Conservation (phyloP, 2,797 vertebrate genomes). For the Acanthornis magna region DNA sequence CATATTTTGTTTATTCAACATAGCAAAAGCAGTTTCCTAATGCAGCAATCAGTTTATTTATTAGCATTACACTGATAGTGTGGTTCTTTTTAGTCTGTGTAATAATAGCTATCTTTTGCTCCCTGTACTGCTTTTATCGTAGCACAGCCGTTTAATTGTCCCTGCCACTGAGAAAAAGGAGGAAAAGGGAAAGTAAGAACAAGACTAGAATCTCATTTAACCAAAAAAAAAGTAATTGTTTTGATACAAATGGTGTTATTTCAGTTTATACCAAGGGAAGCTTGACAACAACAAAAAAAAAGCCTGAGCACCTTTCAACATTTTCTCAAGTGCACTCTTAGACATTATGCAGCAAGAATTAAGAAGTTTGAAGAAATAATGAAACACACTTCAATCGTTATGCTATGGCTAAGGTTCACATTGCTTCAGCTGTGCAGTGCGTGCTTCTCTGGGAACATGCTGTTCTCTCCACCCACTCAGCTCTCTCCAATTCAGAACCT, state of each 20-base stretch:
- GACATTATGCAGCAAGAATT: background rate
- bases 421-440: background rate
- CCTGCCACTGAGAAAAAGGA: background rate
- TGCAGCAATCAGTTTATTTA: background rate
- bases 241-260: background rate
- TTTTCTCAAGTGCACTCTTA: background rate
- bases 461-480: slow-evolving; percentile 48
- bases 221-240: background rate
- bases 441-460: background rate
- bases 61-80: background rate
- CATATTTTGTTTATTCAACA: background rate
- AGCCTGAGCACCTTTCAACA: background rate
- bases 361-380: background rate
- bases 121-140: background rate
- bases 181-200: background rate
- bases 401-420: slow-evolving; percentile 1
- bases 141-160: background rate
- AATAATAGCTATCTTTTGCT: background rate
- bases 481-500: background rate
- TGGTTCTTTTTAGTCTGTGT: background rate
- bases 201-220: background rate
- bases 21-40: background rate
- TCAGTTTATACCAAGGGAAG: background rate
- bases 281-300: background rate
- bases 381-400: background rate